Percentiles rank a stretch among this genome's conserved stretches.
Conservation (phyloP, 2,797 vertebrate genomes). For the Cyclopterus lumpus region DNA sequence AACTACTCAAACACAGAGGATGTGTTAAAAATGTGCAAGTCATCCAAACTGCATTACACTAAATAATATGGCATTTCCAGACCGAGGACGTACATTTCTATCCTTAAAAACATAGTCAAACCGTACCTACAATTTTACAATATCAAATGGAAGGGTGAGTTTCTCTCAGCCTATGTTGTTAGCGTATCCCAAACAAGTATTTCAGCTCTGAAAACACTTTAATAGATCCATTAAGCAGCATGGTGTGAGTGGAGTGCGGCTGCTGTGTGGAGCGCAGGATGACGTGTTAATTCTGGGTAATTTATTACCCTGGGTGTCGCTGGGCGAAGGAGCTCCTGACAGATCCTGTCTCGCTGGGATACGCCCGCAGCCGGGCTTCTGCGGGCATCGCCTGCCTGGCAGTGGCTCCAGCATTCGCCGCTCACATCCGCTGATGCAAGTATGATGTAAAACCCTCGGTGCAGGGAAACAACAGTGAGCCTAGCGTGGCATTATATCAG, state of each 20-base stretch:
- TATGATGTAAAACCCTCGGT: conserved; percentile 77
- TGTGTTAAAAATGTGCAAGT: conserved; percentile 9
- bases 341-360: conserved; percentile 76
- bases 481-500: conserved; percentile 62
- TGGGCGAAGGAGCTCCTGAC: conserved; percentile 72
- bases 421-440: conserved; percentile 78
- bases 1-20: conserved; percentile 2
- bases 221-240: conserved; percentile 84
- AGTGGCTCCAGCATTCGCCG: conserved; percentile 59
- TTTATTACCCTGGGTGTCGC: conserved; percentile 80
- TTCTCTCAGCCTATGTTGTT: conserved; percentile 11
- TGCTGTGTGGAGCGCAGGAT: conserved; percentile 68
- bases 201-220: conserved; percentile 69
- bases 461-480: conserved; percentile 73
- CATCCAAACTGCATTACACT: not conserved
- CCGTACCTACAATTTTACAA: not conserved
- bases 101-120: not conserved
- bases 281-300: conserved; percentile 83
- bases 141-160: conserved; percentile 15
- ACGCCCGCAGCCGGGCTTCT: conserved; percentile 66
- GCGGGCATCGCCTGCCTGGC: conserved; percentile 61
- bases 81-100: not conserved
- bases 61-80: not conserved
- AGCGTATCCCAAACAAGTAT: conserved; percentile 37
- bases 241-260: conserved; percentile 69